A percentile compares a stretch with the other conserved stretches of the same genome.
These are phyloP conservation scores for Myotis davidii DNA, from an alignment of 2,113 vertebrate species.

Conservation along the genomic window DNA sequence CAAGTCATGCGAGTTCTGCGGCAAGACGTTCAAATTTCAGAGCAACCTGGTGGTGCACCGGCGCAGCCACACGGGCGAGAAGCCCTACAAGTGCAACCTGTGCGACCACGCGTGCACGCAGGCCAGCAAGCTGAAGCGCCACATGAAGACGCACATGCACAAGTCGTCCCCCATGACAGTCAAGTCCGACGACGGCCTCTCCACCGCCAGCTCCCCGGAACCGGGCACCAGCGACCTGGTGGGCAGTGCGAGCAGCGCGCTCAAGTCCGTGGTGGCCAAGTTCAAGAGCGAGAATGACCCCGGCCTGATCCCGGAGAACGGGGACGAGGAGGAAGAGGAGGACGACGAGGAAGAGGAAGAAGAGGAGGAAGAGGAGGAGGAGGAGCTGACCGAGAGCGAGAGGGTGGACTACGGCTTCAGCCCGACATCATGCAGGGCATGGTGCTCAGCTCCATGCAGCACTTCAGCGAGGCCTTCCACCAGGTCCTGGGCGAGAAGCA, in stretches of 20 bases:
- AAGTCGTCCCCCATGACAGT: constrained; percentile 97
- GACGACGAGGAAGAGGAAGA: constrained; percentile 97
- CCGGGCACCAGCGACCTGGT: constrained; percentile 97
- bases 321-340: constrained; percentile 96
- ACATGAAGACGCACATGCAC: constrained; percentile 99
- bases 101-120: constrained; percentile 99
- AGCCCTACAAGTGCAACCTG: constrained; percentile 99
- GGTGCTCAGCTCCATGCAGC: constrained; percentile 99
- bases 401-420: constrained; percentile 94
- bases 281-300: constrained; percentile 95
- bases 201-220: constrained; percentile 96
- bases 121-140: constrained; percentile 99
- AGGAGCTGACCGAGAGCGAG: constrained; percentile 90
- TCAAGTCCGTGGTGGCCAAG: constrained; percentile 98
- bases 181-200: constrained; percentile 98
- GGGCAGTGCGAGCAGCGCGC: constrained; percentile 96
- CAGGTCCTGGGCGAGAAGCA: constrained; percentile 93
- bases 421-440: constrained; percentile 98
- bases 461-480: constrained; percentile 98
- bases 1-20: constrained; percentile 99
- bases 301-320: constrained; percentile 94
- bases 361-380: constrained; percentile 97
- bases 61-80: constrained; percentile 99
- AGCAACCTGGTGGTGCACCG: constrained; percentile 99
- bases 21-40: constrained; percentile 99